Percentiles rank a stretch among this genome's conserved stretches.
Evolutionary conservation across 2,113 vertebrate genomes (phyloP).

Genomic region (Clarias macrocephalus): DNA sequence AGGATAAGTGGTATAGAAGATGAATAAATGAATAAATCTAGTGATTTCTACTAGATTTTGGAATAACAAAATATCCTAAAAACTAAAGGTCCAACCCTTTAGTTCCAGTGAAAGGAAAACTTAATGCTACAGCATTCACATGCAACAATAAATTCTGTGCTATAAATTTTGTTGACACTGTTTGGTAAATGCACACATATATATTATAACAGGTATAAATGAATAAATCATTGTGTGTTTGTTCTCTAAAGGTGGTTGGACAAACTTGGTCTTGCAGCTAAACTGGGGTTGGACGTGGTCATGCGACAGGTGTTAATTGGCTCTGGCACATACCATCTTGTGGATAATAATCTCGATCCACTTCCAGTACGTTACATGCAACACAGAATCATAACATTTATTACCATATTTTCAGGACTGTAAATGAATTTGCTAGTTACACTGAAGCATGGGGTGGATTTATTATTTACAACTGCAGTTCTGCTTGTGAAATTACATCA

Average conservation of each 20-base stretch:
- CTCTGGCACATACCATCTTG: conserved; percentile 86
- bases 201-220: not conserved
- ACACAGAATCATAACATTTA: not conserved
- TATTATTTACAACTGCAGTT: not conserved
- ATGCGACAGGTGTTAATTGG: conserved; percentile 92
- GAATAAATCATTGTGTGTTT: conserved; percentile 10
- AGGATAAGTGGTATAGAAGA: too few species aligned
- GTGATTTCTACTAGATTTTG: not conserved
- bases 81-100: not conserved
- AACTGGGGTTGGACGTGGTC: conserved; percentile 84
- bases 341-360: conserved; percentile 85
- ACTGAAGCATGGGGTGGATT: not conserved
- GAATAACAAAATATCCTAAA: not conserved
- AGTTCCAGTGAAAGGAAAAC: not conserved
- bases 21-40: too few species aligned
- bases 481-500: not conserved
- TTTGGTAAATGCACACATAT: not conserved
- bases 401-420: not conserved
- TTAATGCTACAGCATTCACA: not conserved
- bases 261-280: conserved; percentile 86
- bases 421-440: not conserved
- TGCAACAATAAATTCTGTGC: not conserved
- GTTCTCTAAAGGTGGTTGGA: conserved; percentile 87
- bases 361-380: conserved; percentile 79
- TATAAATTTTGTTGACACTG: not conserved